Conservation (phyloP, 2,113 vertebrate species). For the Chiloscyllium plagiosum region DNA sequence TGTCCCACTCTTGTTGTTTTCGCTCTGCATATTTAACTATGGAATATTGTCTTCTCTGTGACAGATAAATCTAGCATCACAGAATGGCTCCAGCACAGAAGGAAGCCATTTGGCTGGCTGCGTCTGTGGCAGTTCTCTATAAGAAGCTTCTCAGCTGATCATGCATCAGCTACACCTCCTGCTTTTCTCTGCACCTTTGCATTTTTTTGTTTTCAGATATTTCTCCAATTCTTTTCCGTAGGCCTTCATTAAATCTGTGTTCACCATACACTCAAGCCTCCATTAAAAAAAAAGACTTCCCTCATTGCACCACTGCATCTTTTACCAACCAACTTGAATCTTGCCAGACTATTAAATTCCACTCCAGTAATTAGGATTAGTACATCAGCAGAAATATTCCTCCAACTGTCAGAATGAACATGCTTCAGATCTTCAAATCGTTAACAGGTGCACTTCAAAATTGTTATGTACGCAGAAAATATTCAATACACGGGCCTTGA, state of each 20-base stretch:
- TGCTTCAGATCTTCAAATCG: neutral
- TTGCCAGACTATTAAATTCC: neutral
- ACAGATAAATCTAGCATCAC: no score
- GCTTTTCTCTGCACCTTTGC: no score
- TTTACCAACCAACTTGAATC: neutral
- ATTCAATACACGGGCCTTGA: neutral
- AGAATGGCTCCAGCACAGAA: neutral
- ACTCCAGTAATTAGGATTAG: neutral
- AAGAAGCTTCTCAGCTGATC: no score
- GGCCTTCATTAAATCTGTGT: neutral
- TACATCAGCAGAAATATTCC: neutral
- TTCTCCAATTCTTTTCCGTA: neutral
- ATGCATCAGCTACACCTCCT: no score
- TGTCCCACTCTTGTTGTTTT: neutral
- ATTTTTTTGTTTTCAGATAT: neutral
- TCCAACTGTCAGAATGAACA: neutral
- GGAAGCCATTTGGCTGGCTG: neutral
- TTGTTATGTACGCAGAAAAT: neutral
- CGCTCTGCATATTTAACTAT: neutral
- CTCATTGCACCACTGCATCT: neutral
- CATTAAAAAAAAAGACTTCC: neutral
- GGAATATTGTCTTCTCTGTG: neutral
- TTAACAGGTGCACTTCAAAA: neutral
- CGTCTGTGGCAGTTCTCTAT: neutral
- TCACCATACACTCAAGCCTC: neutral